Conservation (phyloP, 2,113 vertebrate species). For the Romanogobio albipinnatus region DNA sequence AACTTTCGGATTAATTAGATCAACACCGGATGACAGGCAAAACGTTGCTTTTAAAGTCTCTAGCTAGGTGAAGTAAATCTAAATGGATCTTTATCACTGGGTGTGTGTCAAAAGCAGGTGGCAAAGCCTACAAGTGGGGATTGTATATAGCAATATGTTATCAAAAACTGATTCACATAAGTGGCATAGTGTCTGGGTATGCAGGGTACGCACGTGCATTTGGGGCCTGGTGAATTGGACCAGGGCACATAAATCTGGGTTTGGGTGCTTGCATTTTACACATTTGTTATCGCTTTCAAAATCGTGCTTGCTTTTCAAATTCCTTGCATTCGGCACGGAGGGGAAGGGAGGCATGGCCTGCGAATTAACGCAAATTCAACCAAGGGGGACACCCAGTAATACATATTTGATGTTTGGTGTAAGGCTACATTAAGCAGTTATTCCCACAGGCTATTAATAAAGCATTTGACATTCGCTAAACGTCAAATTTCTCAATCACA, state of each 20-base stretch:
- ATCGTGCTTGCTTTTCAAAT: too few relatives aligned
- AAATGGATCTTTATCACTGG: background rate
- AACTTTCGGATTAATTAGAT: conserved; percentile 39
- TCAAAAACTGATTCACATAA: background rate
- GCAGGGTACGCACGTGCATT: too few relatives aligned
- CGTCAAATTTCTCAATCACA: conserved; percentile 20
- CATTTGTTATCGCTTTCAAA: too few relatives aligned
- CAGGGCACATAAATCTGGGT: too few relatives aligned
- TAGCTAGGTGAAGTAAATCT: background rate
- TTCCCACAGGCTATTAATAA: background rate
- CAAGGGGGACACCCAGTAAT: background rate
- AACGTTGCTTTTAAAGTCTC: conserved; percentile 5
- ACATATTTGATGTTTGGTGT: conserved; percentile 15
- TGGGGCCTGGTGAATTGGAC: too few relatives aligned
- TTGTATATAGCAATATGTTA: conserved; percentile 8
- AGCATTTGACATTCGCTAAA: conserved; percentile 36
- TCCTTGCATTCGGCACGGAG: too few relatives aligned
- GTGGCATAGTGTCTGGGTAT: too few relatives aligned
- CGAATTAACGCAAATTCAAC: too few relatives aligned
- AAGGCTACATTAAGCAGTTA: conserved; percentile 32
- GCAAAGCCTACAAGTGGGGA: conserved; percentile 5
- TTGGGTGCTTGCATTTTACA: too few relatives aligned
- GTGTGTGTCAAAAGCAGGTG: background rate
- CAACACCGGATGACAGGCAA: background rate
- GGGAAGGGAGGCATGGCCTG: too few relatives aligned